These are phyloP conservation scores for Pristionchus japonicus DNA, from an alignment of 2,888 invertebrate species.

Conservation along the genomic window DNA sequence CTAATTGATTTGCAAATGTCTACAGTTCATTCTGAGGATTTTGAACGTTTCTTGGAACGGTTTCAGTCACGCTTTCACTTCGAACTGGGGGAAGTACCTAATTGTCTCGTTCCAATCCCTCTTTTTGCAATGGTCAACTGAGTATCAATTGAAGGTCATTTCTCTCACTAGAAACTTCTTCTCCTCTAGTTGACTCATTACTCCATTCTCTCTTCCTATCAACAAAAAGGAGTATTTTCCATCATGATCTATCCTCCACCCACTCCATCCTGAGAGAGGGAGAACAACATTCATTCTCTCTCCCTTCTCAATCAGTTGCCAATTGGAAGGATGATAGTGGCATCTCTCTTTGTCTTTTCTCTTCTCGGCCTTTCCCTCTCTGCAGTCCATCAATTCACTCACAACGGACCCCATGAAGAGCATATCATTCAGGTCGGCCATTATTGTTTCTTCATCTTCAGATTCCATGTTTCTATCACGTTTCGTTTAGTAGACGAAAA, in stretches of 20 bases:
- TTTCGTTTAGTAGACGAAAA: no score
- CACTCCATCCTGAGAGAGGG: slow-evolving; percentile 14
- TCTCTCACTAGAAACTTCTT: slow-evolving; percentile 1
- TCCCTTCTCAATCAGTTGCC: background rate
- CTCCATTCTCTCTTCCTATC: background rate
- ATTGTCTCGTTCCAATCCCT: background rate
- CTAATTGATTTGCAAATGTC: background rate
- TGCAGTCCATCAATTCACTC: slow-evolving; percentile 32
- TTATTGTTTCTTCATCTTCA: background rate
- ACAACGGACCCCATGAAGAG: background rate
- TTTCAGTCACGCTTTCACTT: background rate
- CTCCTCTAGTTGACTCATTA: slow-evolving; percentile 8
- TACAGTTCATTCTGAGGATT: background rate
- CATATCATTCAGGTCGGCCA: background rate
- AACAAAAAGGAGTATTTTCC: background rate
- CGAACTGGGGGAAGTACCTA: no score
- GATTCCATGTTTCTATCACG: background rate
- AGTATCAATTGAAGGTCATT: slow-evolving; percentile 14
- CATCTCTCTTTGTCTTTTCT: background rate
- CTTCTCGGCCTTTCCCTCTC: background rate
- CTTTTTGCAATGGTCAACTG: background rate
- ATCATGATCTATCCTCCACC: slow-evolving; percentile 10
- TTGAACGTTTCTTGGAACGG: background rate
- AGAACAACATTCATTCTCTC: background rate
- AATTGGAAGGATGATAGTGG: background rate